These are phyloP conservation scores for Drosophila ezoana DNA, from an alignment of 2,888 invertebrate species.

Conservation along the genomic window DNA sequence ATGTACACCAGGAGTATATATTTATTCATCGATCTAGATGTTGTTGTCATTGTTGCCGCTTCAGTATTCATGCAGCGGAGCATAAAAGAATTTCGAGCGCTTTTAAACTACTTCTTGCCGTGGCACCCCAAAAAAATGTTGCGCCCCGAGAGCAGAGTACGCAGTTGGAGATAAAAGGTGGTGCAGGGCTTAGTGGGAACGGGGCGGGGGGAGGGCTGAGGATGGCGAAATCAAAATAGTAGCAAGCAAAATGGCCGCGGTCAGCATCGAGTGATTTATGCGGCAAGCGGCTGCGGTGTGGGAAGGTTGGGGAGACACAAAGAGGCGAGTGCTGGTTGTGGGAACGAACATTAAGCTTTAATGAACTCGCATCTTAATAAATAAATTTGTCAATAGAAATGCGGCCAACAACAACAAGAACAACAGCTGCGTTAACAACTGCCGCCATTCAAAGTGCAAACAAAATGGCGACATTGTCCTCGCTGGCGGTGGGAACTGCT, in stretches of 20 bases:
- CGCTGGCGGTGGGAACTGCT: background rate
- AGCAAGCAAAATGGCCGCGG: conserved; percentile 55
- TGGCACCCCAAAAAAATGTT: background rate
- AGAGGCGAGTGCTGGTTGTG: conserved; percentile 53
- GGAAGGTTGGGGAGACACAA: conserved; percentile 17
- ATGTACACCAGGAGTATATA: conserved; percentile 7
- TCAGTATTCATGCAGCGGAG: conserved; percentile 25
- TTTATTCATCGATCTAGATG: conserved; percentile 10
- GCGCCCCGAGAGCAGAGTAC: background rate
- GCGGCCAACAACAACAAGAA: conserved; percentile 22
- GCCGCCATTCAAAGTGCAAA: conserved; percentile 40
- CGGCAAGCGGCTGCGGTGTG: conserved; percentile 3
- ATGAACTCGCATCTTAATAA: conserved; percentile 79
- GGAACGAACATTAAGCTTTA: conserved; percentile 68
- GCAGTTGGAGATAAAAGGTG: background rate
- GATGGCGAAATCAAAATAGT: conserved; percentile 33
- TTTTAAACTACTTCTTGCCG: conserved; percentile 66
- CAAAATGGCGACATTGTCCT: conserved; percentile 41
- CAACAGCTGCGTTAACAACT: conserved; percentile 39
- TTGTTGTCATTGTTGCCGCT: conserved; percentile 10
- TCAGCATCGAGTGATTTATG: conserved; percentile 65
- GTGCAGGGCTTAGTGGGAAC: too few species aligned
- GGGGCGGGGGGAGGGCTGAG: background rate
- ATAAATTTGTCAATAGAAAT: conserved; percentile 74
- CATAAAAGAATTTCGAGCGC: conserved; percentile 51